These are phyloP conservation scores for Heliconius nattereri DNA, from an alignment of 1,140 invertebrate species.

Conservation along the genomic window DNA sequence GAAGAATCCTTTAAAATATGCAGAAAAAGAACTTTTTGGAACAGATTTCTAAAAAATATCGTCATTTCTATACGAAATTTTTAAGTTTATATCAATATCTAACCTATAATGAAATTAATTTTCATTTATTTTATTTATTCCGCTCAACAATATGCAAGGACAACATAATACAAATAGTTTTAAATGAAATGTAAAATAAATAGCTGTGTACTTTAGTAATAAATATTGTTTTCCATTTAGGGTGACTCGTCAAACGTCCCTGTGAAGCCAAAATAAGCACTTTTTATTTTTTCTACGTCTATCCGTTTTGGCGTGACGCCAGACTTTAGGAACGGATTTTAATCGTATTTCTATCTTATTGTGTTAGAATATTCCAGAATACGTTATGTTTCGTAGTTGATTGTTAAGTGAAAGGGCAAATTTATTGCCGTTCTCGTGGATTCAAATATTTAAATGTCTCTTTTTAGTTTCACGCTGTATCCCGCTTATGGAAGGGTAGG, in stretches of 20 bases:
- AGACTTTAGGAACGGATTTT: slow-evolving; percentile 32
- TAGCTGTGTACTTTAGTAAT: slow-evolving; percentile 23
- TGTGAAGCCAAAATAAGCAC: slow-evolving; percentile 38
- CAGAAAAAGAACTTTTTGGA: no score
- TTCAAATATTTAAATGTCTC: no score
- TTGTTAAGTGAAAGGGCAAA: neutral
- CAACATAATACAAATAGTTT: neutral
- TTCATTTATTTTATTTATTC: no score
- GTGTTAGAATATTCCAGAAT: neutral
- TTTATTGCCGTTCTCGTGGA: neutral
- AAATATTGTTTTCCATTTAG: slow-evolving; percentile 39
- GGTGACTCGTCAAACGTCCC: slow-evolving; percentile 35
- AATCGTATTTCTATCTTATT: slow-evolving; percentile 25
- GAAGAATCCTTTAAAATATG: no score
- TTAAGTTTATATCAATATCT: no score
- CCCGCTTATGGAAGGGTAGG: no score
- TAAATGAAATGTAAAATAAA: slow-evolving; percentile 12
- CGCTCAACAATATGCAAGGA: no score
- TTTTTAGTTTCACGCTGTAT: no score
- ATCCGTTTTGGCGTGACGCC: slow-evolving; percentile 31
- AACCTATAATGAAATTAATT: no score
- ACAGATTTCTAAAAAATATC: no score
- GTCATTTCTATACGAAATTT: no score
- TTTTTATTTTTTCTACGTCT: slow-evolving; percentile 37
- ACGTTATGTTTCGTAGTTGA: neutral